Evolutionary conservation across 2,113 vertebrate species (phyloP).

Genomic region (Plectropomus leopardus): DNA sequence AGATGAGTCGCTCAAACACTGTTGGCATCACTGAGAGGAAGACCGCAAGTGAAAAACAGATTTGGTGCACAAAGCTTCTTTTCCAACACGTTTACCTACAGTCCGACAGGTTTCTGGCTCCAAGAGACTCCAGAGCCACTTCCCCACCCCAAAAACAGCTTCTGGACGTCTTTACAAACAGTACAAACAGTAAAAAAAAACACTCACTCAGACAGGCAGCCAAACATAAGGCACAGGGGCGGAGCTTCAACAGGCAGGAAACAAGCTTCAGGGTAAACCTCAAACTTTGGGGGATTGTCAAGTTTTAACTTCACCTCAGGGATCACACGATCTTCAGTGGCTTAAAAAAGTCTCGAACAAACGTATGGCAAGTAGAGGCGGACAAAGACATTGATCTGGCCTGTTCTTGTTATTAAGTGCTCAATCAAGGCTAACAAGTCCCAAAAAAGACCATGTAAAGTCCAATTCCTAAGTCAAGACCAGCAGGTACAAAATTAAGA

Average conservation of each 20-base stretch:
- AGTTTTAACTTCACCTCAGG: conserved; percentile 4
- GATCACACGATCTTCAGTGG: not conserved
- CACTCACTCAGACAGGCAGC: conserved; percentile 21
- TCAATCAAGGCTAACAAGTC: not conserved
- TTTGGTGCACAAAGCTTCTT: no score
- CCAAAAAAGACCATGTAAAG: not conserved
- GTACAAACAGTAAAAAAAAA: conserved; percentile 20
- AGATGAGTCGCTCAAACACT: not conserved
- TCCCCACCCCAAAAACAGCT: no score
- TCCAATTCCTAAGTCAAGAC: not conserved
- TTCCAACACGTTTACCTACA: not conserved
- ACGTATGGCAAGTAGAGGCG: not conserved
- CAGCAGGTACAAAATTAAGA: not conserved
- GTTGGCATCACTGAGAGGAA: not conserved
- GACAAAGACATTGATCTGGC: not conserved
- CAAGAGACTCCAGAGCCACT: not conserved
- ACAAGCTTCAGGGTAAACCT: conserved; percentile 3
- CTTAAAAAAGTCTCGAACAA: not conserved
- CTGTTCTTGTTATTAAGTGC: not conserved
- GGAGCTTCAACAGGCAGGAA: conserved; percentile 31
- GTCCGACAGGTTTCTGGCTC: not conserved
- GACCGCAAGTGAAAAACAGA: not conserved
- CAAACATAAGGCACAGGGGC: conserved; percentile 74
- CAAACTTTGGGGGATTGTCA: conserved; percentile 7
- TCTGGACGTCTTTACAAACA: conserved; percentile 4